phyloP scores from a whole-genome alignment of 2,888 invertebrate species.

The Brachyptera risi region DNA sequence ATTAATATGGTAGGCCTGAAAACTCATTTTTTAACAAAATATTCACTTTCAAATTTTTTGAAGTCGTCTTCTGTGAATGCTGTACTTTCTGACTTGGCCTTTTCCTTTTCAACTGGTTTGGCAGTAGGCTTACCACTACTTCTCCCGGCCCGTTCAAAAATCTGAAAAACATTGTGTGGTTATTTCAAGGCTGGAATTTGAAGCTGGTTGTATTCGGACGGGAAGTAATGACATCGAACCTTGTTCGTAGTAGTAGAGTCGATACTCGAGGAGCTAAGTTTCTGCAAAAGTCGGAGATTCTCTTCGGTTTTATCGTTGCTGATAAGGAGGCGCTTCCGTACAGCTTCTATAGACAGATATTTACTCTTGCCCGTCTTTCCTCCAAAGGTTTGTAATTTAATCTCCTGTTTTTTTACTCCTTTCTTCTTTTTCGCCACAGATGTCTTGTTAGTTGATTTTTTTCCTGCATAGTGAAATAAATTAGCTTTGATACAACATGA shows the following conservation, averaged over 20 bases:
- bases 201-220: background rate
- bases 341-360: background rate
- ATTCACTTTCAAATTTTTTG: constrained; percentile 61
- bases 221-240: constrained; percentile 40
- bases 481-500: too few species aligned
- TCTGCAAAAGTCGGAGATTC: constrained; percentile 50
- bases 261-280: constrained; percentile 45
- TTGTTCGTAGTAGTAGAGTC: constrained; percentile 46
- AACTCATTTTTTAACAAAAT: constrained; percentile 45
- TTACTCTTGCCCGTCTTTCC: background rate
- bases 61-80: constrained; percentile 69
- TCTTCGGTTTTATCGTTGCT: constrained; percentile 46
- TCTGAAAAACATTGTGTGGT: constrained; percentile 43
- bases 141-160: constrained; percentile 56
- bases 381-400: too few species aligned
- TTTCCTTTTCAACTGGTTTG: constrained; percentile 1
- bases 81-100: constrained; percentile 46
- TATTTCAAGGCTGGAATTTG: background rate
- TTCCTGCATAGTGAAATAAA: too few species aligned
- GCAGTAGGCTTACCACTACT: too few species aligned
- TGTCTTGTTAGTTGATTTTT: too few species aligned
- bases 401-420: too few species aligned
- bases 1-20: background rate
- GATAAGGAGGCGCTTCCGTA: background rate
- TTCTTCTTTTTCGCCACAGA: too few species aligned